These are phyloP conservation scores for Tupaia chinensis DNA, from an alignment of 2,113 vertebrate genomes.

Conservation along the genomic window DNA sequence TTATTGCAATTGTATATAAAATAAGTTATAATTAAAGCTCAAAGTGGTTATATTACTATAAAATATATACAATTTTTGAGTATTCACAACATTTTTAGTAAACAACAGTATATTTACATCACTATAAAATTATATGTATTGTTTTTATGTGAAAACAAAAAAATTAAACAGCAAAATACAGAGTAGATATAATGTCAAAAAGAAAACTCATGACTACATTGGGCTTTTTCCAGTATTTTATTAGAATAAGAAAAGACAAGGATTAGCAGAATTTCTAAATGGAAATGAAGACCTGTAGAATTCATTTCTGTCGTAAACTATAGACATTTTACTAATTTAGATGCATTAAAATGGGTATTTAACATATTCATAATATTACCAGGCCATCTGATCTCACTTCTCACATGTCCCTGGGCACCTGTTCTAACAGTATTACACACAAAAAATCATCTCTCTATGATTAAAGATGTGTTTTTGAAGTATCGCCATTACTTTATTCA, in stretches of 20 bases:
- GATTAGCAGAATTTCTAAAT: slow-evolving; percentile 2
- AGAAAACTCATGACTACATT: not conserved
- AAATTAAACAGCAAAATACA: not conserved
- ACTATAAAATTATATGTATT: not conserved
- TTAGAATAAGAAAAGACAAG: not conserved
- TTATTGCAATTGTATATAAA: not conserved
- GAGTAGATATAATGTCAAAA: not conserved
- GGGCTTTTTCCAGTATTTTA: not conserved
- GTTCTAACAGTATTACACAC: not conserved
- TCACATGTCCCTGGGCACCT: not conserved
- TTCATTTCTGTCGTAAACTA: slow-evolving; percentile 30
- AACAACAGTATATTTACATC: not conserved
- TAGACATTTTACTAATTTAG: not conserved
- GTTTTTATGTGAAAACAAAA: not conserved
- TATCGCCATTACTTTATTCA: not conserved
- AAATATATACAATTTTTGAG: slow-evolving; percentile 11
- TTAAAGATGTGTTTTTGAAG: slow-evolving; percentile 29
- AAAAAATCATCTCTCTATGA: slow-evolving; percentile 6
- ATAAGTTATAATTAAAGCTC: slow-evolving; percentile 5
- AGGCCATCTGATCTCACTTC: slow-evolving; percentile 44
- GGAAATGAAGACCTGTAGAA: not conserved
- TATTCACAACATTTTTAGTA: not conserved
- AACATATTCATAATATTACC: slow-evolving; percentile 11
- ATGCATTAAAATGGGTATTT: slow-evolving; percentile 30
- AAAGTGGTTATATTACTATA: not conserved